Evolutionary conservation across 2,113 vertebrate genomes (phyloP).

Genomic region (Chaetodon auriga): DNA sequence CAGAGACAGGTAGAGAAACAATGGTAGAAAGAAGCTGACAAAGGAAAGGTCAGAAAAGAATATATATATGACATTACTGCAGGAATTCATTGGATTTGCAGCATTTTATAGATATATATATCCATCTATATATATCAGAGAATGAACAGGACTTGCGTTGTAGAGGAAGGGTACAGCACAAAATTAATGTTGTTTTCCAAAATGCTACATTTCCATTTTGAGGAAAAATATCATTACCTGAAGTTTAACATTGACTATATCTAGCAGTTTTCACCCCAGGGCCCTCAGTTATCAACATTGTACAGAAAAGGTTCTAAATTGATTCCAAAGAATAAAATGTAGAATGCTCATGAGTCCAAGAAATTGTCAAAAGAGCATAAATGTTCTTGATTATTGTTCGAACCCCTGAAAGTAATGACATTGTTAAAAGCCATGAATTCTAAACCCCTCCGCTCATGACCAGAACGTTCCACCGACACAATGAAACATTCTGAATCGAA

Average conservation of each 20-base stretch:
- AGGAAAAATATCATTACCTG: slow-evolving; percentile 34
- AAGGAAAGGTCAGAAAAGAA: neutral
- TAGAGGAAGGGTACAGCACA: slow-evolving; percentile 2
- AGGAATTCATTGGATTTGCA: too few relatives aligned
- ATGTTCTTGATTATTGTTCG: neutral
- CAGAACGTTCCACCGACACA: neutral
- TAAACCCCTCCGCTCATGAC: neutral
- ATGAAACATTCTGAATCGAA: neutral
- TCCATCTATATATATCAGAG: neutral
- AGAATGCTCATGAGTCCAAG: neutral
- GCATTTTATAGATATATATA: too few relatives aligned
- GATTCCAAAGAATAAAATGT: neutral
- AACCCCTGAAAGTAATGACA: neutral
- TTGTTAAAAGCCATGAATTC: neutral
- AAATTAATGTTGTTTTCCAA: neutral
- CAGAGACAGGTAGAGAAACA: slow-evolving; percentile 15
- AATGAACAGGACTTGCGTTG: slow-evolving; percentile 6
- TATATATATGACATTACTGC: neutral
- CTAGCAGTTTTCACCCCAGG: neutral
- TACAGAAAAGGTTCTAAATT: slow-evolving; percentile 14
- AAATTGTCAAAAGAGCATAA: neutral
- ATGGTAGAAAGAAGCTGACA: neutral
- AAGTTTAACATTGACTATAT: slow-evolving; percentile 29
- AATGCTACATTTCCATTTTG: slow-evolving; percentile 45
- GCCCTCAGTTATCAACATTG: slow-evolving; percentile 46